Conservation (phyloP, 2,888 invertebrate species). For the Glyphotaelius pellucidus region DNA sequence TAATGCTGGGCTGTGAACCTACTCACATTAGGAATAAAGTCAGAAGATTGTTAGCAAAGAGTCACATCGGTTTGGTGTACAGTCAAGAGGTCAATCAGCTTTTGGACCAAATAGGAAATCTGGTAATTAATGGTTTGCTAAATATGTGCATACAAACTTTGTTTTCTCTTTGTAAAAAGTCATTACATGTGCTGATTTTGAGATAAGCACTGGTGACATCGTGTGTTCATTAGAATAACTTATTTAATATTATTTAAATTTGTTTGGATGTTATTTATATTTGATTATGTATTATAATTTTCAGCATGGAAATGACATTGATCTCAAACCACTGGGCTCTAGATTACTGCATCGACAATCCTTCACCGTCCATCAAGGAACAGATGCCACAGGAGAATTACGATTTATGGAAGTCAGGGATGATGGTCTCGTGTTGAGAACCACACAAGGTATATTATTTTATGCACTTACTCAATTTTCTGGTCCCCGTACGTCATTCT, state of each 20-base stretch:
- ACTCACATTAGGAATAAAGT: conserved; percentile 91
- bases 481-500: background rate
- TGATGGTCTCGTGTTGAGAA: conserved; percentile 92
- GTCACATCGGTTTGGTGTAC: conserved; percentile 98
- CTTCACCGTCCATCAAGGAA: conserved; percentile 97
- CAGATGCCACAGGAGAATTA: conserved; percentile 93
- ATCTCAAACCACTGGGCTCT: conserved; percentile 96
- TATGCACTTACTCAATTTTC: background rate
- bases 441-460: conserved; percentile 75
- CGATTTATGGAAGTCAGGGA: conserved; percentile 97
- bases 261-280: too few relatives aligned
- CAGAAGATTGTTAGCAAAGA: conserved; percentile 95
- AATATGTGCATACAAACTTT: too few relatives aligned
- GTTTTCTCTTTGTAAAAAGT: background rate
- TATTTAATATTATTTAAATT: too few relatives aligned
- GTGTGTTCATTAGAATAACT: background rate
- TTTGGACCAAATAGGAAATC: conserved; percentile 94
- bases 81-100: conserved; percentile 98
- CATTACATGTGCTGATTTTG: background rate
- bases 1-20: conserved; percentile 93
- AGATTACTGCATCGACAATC: conserved; percentile 97
- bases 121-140: conserved; percentile 79
- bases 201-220: background rate
- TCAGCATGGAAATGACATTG: conserved; percentile 98
- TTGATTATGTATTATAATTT: conserved; percentile 48